Base-by-base conservation (phyloP, 2,113 vertebrate genomes). In the Nothoprocta perdicaria region DNA sequence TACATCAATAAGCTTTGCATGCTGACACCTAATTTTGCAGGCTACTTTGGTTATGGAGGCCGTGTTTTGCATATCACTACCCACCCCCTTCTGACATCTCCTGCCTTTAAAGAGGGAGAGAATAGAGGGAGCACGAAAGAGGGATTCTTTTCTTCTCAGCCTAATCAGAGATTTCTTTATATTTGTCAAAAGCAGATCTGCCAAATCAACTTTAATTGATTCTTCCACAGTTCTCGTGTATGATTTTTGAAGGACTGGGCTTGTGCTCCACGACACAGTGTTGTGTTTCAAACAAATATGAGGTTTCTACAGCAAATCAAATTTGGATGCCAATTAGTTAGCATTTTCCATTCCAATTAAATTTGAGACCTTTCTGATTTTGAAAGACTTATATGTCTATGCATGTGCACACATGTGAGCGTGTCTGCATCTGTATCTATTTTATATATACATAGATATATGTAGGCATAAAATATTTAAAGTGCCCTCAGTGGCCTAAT, bases 1-100 rank as follows among this genome's bases (percentile, higher is more conserved):
- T 99, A 99, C 98, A 99, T 99, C 99, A 99, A 99, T 99, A 99
- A 98, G 98, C 98, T 98, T 98, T 98, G 98, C 98, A 98, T 98
- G 99, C 98, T 99, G 99, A 99, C 99, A 99, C 98, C 99, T 99
- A 99, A 99, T 99, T 99, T 99, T 98, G 98, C 99, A 98, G 98
- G 98, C 98, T 99, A 98, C 99, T 99, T 99, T 99, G 98, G 98
- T 98, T 99, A 99, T 98, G 98, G 98, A 99, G 98, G 98, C 98
- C 98, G 98, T 98, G 98, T 98, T 99, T 99, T 99, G 99, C 99
- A 99, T 99, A 99, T 99, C 97, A 98, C 98, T 97, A 97, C 97
- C 98, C 98, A 98, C 98, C 98, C 98, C 96, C 96, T 98, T 97
- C 98, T 99, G 98, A 99, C 98, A 99, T 98, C 97, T 97, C 97